Evolutionary conservation across 2,888 invertebrate species (phyloP).

Genomic region (Cheilosia urbana): DNA sequence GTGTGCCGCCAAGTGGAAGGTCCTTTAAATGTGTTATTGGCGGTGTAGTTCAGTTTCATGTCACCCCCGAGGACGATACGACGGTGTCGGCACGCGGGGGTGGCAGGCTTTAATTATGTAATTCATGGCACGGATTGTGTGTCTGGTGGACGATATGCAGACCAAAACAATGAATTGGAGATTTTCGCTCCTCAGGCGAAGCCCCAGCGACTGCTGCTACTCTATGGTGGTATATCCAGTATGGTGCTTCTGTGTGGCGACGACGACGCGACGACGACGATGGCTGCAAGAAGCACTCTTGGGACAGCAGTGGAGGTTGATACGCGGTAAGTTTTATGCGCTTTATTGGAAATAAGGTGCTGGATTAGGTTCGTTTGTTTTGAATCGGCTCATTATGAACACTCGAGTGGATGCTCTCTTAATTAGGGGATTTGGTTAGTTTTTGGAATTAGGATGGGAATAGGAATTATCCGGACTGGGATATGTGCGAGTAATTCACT

Average conservation of each 20-base stretch:
- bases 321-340: conserved; percentile 60
- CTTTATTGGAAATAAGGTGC: conserved; percentile 71
- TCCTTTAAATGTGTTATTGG: conserved; percentile 74
- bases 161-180: conserved; percentile 72
- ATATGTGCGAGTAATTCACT: conserved; percentile 26
- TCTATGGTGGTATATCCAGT: background rate
- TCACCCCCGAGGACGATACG: conserved; percentile 8
- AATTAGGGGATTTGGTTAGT: conserved; percentile 73
- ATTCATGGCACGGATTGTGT: conserved; percentile 75
- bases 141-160: conserved; percentile 71
- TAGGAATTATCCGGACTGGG: conserved; percentile 21
- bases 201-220: conserved; percentile 12
- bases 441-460: conserved; percentile 43
- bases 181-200: conserved; percentile 64
- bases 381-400: conserved; percentile 74
- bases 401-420: conserved; percentile 67
- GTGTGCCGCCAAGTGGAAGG: conserved; percentile 73
- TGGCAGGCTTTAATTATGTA: conserved; percentile 71
- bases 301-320: conserved; percentile 12
- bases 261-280: conserved; percentile 26
- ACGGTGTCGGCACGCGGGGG: background rate
- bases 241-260: conserved; percentile 1
- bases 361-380: conserved; percentile 75
- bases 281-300: conserved; percentile 63
- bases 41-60: conserved; percentile 48